Base-by-base conservation (phyloP, 1,140 invertebrate species). In the Achatina immaculata region DNA sequence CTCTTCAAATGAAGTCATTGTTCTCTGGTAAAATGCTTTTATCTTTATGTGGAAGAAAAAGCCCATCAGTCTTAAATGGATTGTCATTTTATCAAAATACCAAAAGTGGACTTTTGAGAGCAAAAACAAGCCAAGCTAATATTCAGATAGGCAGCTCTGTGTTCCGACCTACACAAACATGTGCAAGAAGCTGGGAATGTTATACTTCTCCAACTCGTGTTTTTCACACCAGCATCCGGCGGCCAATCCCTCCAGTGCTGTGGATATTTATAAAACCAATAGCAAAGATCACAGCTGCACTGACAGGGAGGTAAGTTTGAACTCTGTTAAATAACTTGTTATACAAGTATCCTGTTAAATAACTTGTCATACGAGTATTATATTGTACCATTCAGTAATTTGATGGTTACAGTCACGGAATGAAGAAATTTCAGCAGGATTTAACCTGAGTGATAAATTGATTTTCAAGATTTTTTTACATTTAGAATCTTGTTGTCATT, bases 261-360 rank as follows among this genome's bases (percentile, higher is more conserved):
- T 86, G 83, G 85, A 55, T 87, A 34, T 40, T 88, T 71, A 19
- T 86, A 40, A 87, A 86, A 79, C 87, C 87, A 24, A 16, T 88
- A 21, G 83, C 83, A 1, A 88, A 87, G 82, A 28, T 85, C 43
- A 74, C 72, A n/a, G 85, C 86, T 6, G 81, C 86, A 51, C 31
- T 88, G 34, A 81, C 80, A 7, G 87, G 87, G 42, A 85, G 86
- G 87, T 88, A 78, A 80, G 68, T 71, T 34, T 21, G 51, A n/a
- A 16, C 28, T 45, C n/a, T 31, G 31, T 42, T 76, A 42, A 65
- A 31, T 75, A 73, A 34, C n/a, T 38, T 28, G 28, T n/a, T n/a
- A n/a, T n/a, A n/a, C 48, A 28, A 2, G 3, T 40, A 28, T 11
- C n/a, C 34, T 51, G 24, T 36, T 28, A 66, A 36, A 69, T 21